Evolutionary conservation across 1,140 invertebrate genomes (phyloP), one percentile per base, ranked within the genome.

Genomic region (Drosophila malerkotliana): DNA sequence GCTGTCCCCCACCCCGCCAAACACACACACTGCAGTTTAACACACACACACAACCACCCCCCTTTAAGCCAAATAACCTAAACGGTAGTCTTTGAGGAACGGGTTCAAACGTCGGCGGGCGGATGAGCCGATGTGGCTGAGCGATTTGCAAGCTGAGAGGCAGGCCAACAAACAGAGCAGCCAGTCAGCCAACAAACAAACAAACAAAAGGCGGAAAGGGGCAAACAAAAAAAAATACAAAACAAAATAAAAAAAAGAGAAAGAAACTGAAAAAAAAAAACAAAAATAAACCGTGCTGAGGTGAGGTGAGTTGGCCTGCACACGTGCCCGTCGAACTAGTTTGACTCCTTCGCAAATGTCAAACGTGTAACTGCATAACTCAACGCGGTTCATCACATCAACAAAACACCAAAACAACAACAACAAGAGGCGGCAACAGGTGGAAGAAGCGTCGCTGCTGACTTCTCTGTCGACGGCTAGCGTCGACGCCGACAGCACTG

Each of bases 281-380:
- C 26, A 76, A 89, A 89, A 77, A 66, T 72, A 62, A 77, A 68
- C 32, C 34, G 30, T 53, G 34, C 4, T 34, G 32, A 30, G 32
- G 8, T 34, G 32, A 9, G 8, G 28, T 30, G 8, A 30, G 45
- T 69, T 69, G 66, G 54, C 54, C 53, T 32, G 55, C 56, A 63
- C 87, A 90, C 87, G 87, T 90, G 87, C 72, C 79, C 73, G 87
- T 90, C 88, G 87, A 90, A 90, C 87, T 79, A 90, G 87, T 90
- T 90, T 90, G 88, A 90, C 87, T 90, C 87, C 87, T 90, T 90
- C 87, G 82, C 87, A 90, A 90, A 87, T 90, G 87, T 90, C 87
- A 90, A 90, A 90, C 87, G 85, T 85, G 81, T 83, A 88, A 88
- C 83, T 88, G 83, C 83, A 88, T 88, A 83, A 88, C 83, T 88